Evolutionary conservation across 2,113 vertebrate species (phyloP).

Genomic region (Apeltes quadracus): DNA sequence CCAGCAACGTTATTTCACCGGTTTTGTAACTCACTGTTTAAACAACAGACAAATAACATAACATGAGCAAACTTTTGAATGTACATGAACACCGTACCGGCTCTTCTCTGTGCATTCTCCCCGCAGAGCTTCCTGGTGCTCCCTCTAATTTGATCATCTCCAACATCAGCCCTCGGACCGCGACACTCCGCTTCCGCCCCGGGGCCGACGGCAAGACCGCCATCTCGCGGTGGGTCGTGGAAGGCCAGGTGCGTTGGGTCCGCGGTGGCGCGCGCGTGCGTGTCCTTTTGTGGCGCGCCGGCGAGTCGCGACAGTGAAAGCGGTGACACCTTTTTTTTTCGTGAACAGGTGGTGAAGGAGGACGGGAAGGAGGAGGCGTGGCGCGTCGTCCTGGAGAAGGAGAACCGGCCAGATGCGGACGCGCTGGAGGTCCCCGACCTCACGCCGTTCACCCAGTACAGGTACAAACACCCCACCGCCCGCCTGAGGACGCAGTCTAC

Average conservation of each 20-base stretch:
- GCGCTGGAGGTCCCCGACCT: slow-evolving; percentile 90
- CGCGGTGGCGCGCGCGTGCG: not conserved
- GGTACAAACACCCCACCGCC: slow-evolving; percentile 74
- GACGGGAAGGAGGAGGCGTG: slow-evolving; percentile 83
- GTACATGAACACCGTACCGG: not conserved
- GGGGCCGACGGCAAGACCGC: slow-evolving; percentile 90
- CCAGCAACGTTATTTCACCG: slow-evolving; percentile 17
- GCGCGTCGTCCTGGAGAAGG: slow-evolving; percentile 86
- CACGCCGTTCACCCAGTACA: slow-evolving; percentile 93
- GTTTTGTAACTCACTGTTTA: slow-evolving; percentile 1
- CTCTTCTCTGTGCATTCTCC: not conserved
- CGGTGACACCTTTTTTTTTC: not conserved
- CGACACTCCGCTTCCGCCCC: slow-evolving; percentile 86
- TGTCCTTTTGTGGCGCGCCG: not conserved
- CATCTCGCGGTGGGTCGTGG: slow-evolving; percentile 88
- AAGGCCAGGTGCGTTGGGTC: slow-evolving; percentile 79
- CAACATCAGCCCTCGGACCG: slow-evolving; percentile 92
- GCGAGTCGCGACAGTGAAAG: not conserved
- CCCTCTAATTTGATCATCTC: slow-evolving; percentile 91
- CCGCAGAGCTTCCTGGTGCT: slow-evolving; percentile 89
- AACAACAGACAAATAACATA: slow-evolving; percentile 13
- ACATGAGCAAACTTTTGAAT: slow-evolving; percentile 15
- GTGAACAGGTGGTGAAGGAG: slow-evolving; percentile 80
- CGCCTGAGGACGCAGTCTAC: not conserved
- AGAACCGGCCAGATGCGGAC: slow-evolving; percentile 89